Base-by-base conservation (phyloP, 2,888 invertebrate genomes). In the Nomada goodeniana region DNA sequence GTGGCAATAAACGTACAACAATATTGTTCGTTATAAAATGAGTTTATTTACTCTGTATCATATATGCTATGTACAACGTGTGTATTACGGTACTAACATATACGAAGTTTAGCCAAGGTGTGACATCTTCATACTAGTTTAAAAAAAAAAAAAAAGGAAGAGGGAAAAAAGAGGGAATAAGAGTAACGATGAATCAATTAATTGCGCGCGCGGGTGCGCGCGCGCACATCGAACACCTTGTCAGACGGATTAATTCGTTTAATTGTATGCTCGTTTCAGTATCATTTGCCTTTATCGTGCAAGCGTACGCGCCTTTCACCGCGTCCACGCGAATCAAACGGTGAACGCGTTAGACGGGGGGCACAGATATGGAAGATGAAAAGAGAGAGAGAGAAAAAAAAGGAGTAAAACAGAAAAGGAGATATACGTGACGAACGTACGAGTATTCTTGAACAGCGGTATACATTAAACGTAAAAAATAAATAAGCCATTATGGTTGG, bases 21-120 rank as follows among this genome's bases (percentile, higher is more conserved):
- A 71, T 36, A 50, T 26, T 68, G 68, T 92, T 93, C 92, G 91
- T 93, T 93, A 93, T 91, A 93, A 93, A 93, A 93, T 93, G 93
- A 93, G 93, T 93, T 93, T 93, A 93, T 93, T 93, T 93, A 86
- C 92, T 92, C 93, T 90, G 91, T 93, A 93, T 92, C 93, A 92
- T 91, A 92, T 92, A 92, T 89, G 91, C 91, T 93, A 92, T 92
- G 92, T 93, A 93, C 93, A 93, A 92, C 91, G 90, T 92, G 85
- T 87, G 79, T 86, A 82, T 86, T 92, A 92, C 91, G 92, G 92
- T 93, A 93, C 92, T 88, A 91, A 91, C 91, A 91, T 92, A 90
- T 91, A 89, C 88, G 87, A 88, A 86, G 89, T 89, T 90, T 82
- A 53, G 87, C 89, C 72, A 70, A 74, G 76, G 71, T 77, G 76